phyloP scores from a whole-genome alignment of 2,888 invertebrate species.

The Dynastes tityus region DNA sequence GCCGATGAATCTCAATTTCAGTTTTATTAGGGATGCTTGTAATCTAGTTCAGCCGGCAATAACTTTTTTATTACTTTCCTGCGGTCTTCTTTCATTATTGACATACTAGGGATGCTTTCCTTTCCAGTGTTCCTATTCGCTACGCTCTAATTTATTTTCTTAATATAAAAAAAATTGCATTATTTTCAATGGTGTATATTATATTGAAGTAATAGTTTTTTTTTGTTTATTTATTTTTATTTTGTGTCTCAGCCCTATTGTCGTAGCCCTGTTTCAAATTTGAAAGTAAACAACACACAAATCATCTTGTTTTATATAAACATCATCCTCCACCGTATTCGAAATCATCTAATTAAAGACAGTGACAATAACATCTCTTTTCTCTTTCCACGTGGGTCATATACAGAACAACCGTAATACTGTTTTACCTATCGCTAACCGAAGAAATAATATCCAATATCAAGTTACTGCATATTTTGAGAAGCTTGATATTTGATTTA shows the following conservation, averaged over 20 bases:
- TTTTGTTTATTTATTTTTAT: not conserved
- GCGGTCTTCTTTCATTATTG: not conserved
- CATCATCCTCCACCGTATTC: slow-evolving; percentile 12
- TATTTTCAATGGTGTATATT: not conserved
- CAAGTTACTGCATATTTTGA: slow-evolving; percentile 12
- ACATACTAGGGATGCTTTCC: not conserved
- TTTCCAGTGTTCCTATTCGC: not conserved
- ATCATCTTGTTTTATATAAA: slow-evolving; percentile 7
- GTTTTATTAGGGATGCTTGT: too few relatives aligned
- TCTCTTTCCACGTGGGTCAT: slow-evolving; percentile 52
- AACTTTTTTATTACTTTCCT: too few relatives aligned
- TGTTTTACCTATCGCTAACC: slow-evolving; percentile 9
- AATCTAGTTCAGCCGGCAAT: too few relatives aligned
- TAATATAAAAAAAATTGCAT: not conserved
- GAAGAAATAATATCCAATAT: slow-evolving; percentile 6
- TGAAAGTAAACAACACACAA: slow-evolving; percentile 43
- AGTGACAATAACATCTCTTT: not conserved
- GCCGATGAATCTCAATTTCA: too few relatives aligned
- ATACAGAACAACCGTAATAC: slow-evolving; percentile 60
- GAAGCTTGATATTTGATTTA: slow-evolving; percentile 26
- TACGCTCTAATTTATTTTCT: not conserved
- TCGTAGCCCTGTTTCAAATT: slow-evolving; percentile 38
- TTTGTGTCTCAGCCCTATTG: slow-evolving; percentile 13
- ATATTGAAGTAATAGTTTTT: not conserved
- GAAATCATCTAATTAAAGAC: slow-evolving; percentile 22